These are phyloP conservation scores for Anoplopoma fimbria DNA, from an alignment of 2,113 vertebrate genomes.

Conservation along the genomic window DNA sequence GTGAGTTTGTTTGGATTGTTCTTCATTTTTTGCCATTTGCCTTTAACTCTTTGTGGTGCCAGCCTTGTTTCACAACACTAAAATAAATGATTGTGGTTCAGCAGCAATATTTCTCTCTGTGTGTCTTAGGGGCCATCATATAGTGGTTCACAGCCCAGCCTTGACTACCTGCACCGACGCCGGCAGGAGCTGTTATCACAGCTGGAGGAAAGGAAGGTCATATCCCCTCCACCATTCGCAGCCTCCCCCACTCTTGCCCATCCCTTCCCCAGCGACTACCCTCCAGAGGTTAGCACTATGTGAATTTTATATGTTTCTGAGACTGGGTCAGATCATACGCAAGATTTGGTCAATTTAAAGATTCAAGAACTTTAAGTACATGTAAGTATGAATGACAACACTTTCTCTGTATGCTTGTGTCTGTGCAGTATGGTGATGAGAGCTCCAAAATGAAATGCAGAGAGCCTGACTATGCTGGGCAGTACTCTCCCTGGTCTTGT, in stretches of 20 bases:
- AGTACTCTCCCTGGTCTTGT: conserved; percentile 99
- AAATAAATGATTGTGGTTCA: not conserved
- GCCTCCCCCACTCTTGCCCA: conserved; percentile 93
- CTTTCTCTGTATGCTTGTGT: conserved; percentile 36
- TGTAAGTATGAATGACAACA: not conserved
- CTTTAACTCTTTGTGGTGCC: not conserved
- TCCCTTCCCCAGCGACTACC: conserved; percentile 88
- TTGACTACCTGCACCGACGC: conserved; percentile 94
- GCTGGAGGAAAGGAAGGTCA: conserved; percentile 95
- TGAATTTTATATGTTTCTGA: not conserved
- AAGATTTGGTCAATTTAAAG: not conserved
- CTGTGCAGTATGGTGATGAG: conserved; percentile 93
- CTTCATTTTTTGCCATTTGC: not conserved
- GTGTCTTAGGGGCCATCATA: conserved; percentile 73
- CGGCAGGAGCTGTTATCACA: conserved; percentile 97
- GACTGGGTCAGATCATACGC: not conserved
- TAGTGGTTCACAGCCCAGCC: conserved; percentile 87
- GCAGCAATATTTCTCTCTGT: conserved; percentile 9
- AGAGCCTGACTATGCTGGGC: conserved; percentile 92
- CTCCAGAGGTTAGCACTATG: conserved; percentile 85
- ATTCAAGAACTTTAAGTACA: not conserved
- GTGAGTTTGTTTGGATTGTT: conserved; percentile 76
- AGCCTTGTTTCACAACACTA: not conserved
- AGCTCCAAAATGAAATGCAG: conserved; percentile 92
- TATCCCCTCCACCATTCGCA: conserved; percentile 96